These are phyloP conservation scores for Slavum lentiscoides DNA, from an alignment of 2,888 invertebrate species.

Conservation along the genomic window DNA sequence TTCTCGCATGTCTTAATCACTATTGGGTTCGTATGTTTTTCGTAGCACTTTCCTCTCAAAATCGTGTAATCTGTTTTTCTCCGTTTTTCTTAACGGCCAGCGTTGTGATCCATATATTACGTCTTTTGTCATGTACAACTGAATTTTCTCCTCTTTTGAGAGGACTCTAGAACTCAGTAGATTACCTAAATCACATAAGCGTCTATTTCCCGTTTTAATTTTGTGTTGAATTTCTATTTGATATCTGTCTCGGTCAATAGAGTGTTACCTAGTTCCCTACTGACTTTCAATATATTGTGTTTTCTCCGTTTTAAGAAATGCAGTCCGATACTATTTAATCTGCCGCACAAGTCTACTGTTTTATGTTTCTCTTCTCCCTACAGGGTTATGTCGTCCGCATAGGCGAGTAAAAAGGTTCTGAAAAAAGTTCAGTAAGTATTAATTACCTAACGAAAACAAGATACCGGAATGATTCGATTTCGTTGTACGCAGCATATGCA, in stretches of 20 bases:
- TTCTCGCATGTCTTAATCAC: conserved; percentile 12
- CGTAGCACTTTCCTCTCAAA: too few species aligned
- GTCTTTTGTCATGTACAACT: conserved; percentile 25
- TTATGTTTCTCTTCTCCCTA: conserved; percentile 8
- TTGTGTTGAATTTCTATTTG: conserved; percentile 24
- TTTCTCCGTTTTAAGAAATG: neutral
- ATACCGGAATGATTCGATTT: too few species aligned
- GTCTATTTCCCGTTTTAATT: conserved; percentile 20
- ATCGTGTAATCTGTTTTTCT: conserved; percentile 10
- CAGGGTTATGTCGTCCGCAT: conserved; percentile 1
- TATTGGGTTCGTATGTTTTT: conserved; percentile 31
- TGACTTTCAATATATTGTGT: conserved; percentile 12
- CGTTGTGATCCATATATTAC: conserved; percentile 37
- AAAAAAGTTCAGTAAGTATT: conserved; percentile 20
- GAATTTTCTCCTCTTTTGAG: conserved; percentile 12
- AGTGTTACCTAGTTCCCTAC: conserved; percentile 1
- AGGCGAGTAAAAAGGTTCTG: conserved; percentile 6
- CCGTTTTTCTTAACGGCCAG: conserved; percentile 14
- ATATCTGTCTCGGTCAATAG: neutral
- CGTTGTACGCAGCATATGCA: too few species aligned
- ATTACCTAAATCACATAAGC: conserved; percentile 10
- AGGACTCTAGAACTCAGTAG: conserved; percentile 18
- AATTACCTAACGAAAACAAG: too few species aligned
- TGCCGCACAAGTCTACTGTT: conserved; percentile 1
- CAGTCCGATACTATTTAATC: conserved; percentile 8